Conservation (phyloP, 1,140 invertebrate species). For the Dendrolimus punctatus region DNA sequence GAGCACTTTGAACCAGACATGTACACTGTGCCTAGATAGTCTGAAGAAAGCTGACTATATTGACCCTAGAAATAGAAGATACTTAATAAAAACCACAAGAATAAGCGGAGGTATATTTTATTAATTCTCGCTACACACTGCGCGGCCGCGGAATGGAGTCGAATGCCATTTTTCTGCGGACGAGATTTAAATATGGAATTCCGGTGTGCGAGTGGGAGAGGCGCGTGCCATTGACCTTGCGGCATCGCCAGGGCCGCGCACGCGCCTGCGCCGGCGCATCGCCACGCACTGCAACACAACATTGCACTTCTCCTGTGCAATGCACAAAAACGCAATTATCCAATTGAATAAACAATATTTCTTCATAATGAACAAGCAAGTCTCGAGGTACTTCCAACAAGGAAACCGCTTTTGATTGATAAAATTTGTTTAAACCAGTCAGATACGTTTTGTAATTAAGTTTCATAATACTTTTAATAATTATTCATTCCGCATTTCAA, state of each 20-base stretch:
- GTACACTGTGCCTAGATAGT: no score
- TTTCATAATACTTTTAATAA: no score
- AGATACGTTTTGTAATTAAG: no score
- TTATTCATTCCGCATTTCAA: no score
- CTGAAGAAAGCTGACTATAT: slow-evolving; percentile 21
- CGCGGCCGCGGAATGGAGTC: slow-evolving; percentile 58
- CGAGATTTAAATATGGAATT: slow-evolving; percentile 72
- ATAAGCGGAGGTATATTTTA: slow-evolving; percentile 61
- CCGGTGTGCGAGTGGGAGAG: slow-evolving; percentile 69
- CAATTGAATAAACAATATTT: no score
- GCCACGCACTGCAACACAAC: slow-evolving; percentile 25
- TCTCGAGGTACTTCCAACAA: no score
- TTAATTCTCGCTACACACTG: slow-evolving; percentile 64
- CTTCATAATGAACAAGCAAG: no score
- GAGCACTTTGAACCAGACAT: no score
- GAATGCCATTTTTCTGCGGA: slow-evolving; percentile 70
- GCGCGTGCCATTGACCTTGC: slow-evolving; percentile 70
- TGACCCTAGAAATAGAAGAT: slow-evolving; percentile 50
- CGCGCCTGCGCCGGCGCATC: slow-evolving; percentile 38
- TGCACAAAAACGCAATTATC: background rate
- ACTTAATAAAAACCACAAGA: slow-evolving; percentile 51
- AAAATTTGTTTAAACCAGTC: no score
- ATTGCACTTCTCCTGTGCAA: slow-evolving; percentile 23
- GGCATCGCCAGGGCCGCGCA: slow-evolving; percentile 47
- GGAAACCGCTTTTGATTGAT: no score